Evolutionary conservation across 2,888 invertebrate genomes (phyloP).

Genomic region (Tetragonisca angustula): DNA sequence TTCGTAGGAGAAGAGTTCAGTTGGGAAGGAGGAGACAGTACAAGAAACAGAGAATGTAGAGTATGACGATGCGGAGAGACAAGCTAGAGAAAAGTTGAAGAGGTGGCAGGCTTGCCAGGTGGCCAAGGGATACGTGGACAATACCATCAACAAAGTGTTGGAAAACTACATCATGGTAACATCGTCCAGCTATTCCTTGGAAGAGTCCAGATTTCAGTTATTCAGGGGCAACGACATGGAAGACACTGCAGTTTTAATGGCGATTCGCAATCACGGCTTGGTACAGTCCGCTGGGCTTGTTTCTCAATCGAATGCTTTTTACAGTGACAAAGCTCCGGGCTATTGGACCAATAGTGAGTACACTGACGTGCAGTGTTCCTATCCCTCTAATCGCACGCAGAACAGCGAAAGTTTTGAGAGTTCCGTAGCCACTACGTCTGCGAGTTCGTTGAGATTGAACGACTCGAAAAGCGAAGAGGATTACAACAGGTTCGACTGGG

Average conservation of each 20-base stretch:
- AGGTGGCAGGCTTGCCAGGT: constrained; percentile 89
- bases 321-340: constrained; percentile 39
- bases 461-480: constrained; percentile 42
- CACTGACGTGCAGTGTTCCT: constrained; percentile 50
- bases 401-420: constrained; percentile 39
- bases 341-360: constrained; percentile 49
- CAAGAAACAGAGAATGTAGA: constrained; percentile 52
- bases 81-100: constrained; percentile 78
- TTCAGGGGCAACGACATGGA: constrained; percentile 87
- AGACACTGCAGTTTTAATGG: constrained; percentile 90
- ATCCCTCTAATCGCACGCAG: constrained; percentile 47
- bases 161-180: constrained; percentile 87
- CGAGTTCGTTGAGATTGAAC: constrained; percentile 50
- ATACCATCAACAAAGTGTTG: constrained; percentile 88
- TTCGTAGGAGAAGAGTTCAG: constrained; percentile 52
- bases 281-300: constrained; percentile 71
- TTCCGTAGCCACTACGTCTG: constrained; percentile 58
- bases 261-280: constrained; percentile 89
- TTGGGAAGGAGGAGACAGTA: constrained; percentile 32
- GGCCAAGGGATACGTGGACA: constrained; percentile 89
- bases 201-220: constrained; percentile 78
- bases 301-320: constrained; percentile 62
- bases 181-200: constrained; percentile 80
- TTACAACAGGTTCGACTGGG: constrained; percentile 57
- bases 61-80: constrained; percentile 74